Conservation (phyloP, 2,888 invertebrate genomes). For the Salticus scenicus region DNA sequence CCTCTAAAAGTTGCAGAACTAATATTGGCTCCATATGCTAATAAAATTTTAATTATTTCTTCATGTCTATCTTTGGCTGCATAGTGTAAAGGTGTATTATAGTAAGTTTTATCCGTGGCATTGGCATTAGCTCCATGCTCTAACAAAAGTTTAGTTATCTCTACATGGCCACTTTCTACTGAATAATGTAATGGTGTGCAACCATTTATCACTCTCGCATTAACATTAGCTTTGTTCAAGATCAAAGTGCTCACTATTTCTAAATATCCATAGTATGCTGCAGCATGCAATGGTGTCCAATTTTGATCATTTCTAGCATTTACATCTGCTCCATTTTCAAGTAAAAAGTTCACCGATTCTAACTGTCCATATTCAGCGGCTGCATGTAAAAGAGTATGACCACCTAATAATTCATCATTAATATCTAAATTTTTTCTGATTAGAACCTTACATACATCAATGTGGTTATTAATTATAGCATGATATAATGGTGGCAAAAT, state of each 20-base stretch:
- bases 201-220: constrained; percentile 1
- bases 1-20: background rate
- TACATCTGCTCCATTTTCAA: constrained; percentile 1
- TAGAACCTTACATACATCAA: background rate
- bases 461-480: background rate
- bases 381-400: background rate
- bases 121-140: constrained; percentile 15
- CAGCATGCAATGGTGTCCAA: constrained; percentile 13
- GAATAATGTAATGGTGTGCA: constrained; percentile 33
- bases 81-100: constrained; percentile 16
- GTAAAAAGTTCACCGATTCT: constrained; percentile 1
- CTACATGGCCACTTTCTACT: background rate
- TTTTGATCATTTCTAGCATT: background rate
- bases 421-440: background rate
- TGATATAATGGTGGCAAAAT: background rate
- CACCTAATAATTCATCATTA: background rate
- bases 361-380: background rate
- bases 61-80: constrained; percentile 10
- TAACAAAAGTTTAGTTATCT: constrained; percentile 27
- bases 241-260: constrained; percentile 18
- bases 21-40: too few relatives aligned
- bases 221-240: background rate
- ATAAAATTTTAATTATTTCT: too few relatives aligned
- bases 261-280: constrained; percentile 18
- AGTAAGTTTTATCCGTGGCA: background rate